A percentile compares a stretch with the other conserved stretches of the same genome.
Conservation (phyloP, 2,113 vertebrate genomes). For the Piprites chloris region DNA sequence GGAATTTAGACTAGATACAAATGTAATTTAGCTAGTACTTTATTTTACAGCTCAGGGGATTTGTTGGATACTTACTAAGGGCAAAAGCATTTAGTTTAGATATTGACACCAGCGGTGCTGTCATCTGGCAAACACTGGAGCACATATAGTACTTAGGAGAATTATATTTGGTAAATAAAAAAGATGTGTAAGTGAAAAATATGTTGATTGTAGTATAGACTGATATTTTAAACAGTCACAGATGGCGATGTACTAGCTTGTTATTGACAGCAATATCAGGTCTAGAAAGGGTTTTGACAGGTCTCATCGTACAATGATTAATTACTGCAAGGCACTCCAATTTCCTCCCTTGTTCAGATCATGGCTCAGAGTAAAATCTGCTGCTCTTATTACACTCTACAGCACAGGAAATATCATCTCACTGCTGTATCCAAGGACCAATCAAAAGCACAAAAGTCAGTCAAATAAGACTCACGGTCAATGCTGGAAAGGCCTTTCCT, state of each 20-base stretch:
- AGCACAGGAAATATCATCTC: conserved; percentile 78
- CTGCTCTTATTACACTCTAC: conserved; percentile 78
- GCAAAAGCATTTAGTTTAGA: background rate
- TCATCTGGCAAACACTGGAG: conserved; percentile 11
- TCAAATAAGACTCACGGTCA: conserved; percentile 51
- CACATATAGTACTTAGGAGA: conserved; percentile 5
- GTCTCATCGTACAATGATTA: conserved; percentile 90
- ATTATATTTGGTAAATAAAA: conserved; percentile 60
- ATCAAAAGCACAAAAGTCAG: conserved; percentile 60
- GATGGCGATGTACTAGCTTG: conserved; percentile 78
- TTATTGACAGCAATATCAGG: conserved; percentile 90
- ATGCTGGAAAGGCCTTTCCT: background rate
- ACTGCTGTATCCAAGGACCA: conserved; percentile 64
- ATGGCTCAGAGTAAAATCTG: conserved; percentile 76
- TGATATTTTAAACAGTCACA: conserved; percentile 90
- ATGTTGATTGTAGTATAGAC: conserved; percentile 67
- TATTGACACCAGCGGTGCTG: background rate
- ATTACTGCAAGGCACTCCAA: conserved; percentile 87
- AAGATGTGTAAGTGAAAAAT: conserved; percentile 73
- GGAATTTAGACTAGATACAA: conserved; percentile 1
- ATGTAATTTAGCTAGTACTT: background rate
- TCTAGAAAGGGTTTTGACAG: conserved; percentile 89
- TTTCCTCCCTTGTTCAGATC: conserved; percentile 85
- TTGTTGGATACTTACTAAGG: background rate
- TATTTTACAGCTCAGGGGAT: conserved; percentile 6